Conservation (phyloP, 1,140 invertebrate genomes). For the Cyclargus thomasi region DNA sequence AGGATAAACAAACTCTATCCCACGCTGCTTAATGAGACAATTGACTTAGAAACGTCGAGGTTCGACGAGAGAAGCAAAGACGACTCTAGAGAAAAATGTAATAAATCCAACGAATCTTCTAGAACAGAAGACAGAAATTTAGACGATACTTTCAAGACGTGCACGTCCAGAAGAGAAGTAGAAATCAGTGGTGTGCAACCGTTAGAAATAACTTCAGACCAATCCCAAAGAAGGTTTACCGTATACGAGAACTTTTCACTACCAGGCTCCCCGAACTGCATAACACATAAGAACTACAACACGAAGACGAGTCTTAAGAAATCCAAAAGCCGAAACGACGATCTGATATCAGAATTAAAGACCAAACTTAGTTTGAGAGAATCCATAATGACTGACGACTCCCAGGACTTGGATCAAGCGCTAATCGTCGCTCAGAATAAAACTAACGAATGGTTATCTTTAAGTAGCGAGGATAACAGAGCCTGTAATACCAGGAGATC, state of each 20-base stretch:
- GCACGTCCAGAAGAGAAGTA: slow-evolving; percentile 44
- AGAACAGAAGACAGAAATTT: slow-evolving; percentile 26
- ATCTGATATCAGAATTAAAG: slow-evolving; percentile 26
- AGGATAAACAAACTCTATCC: not conserved
- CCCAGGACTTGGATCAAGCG: slow-evolving; percentile 48
- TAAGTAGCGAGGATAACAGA: slow-evolving; percentile 35
- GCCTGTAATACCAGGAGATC: slow-evolving; percentile 57
- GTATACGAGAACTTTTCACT: slow-evolving; percentile 63
- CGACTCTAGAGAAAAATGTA: no score
- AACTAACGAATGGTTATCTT: slow-evolving; percentile 58
- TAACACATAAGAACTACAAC: slow-evolving; percentile 62
- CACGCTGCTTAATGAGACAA: not conserved
- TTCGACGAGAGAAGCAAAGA: not conserved
- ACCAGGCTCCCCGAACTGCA: slow-evolving; percentile 54
- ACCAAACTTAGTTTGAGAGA: slow-evolving; percentile 25
- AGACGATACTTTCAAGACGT: slow-evolving; percentile 48
- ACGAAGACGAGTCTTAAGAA: slow-evolving; percentile 54
- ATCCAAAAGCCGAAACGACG: slow-evolving; percentile 23
- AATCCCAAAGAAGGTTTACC: slow-evolving; percentile 38
- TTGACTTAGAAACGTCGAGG: not conserved
- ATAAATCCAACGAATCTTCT: not conserved
- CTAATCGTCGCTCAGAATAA: slow-evolving; percentile 55
- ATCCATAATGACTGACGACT: slow-evolving; percentile 39
- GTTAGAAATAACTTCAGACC: slow-evolving; percentile 50
- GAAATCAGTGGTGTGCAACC: slow-evolving; percentile 57